Evolutionary conservation across 2,797 vertebrate species (phyloP), one percentile per base, ranked within the genome.

Genomic region (Xiphophorus birchmanni): DNA sequence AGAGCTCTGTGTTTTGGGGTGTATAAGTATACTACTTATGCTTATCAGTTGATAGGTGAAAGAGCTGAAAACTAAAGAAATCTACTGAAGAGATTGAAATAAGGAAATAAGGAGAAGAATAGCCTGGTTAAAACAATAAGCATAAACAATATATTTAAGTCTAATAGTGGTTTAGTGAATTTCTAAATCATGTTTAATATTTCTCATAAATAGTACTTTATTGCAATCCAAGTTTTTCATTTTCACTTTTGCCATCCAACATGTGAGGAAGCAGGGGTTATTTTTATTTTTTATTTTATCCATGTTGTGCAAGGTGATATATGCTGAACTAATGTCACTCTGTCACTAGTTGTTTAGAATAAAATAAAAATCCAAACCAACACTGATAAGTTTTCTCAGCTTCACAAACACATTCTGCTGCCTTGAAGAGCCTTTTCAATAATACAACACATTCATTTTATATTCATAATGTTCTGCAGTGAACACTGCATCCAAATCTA

Each of bases 381-480:
- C 63, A 79, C 79, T 77, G 83, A 76, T 80, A 80, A 79, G 63
- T 82, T 81, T 83, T 87, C 73, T 48, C 63, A 73, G 74, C 80
- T 86, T 73, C 74, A 85, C 26, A 89, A 84, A 78, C 78, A 81
- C 77, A 85, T 83, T 86, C 88, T 84, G 80, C 78, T 45, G 23
- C 73, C 77, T 89, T 76, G 67, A 87, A 77, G 52, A 91, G 75
- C 80, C 80, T 91, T 89, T 92, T 95, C 82, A 95, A 94, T 95
- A 93, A 95, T 94, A 89, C 81, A 93, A 76, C 77, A 48, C 67
- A 85, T 90, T 94, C 90, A 94, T 94, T 94, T 94, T 93, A 92
- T 93, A 93, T 94, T 94, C 91, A 95, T 94, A 91, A 91, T 93
- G 81, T 7, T 37, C 87, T 83, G 86, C 85, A 56, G 87, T 86